Conservation (phyloP, 2,113 vertebrate species). For the Tamias sibiricus region DNA sequence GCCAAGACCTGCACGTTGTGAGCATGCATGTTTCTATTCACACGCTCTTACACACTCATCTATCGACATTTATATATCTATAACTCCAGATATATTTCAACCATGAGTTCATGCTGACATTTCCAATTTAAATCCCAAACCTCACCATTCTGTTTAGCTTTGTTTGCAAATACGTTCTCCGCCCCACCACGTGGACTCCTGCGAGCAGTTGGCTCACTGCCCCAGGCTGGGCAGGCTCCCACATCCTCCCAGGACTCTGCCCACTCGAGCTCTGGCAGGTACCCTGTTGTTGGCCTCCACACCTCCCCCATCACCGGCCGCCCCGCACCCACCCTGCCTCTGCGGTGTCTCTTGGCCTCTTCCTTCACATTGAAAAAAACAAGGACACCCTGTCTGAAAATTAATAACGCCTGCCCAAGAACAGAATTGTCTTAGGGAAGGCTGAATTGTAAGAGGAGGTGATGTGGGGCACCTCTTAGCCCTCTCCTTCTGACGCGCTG, state of each 20-base stretch:
- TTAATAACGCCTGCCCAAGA: neutral
- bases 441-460: neutral
- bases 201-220: neutral
- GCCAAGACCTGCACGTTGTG: neutral
- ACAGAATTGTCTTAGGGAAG: neutral
- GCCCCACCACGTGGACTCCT: neutral
- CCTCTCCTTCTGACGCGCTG: neutral
- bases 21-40: neutral
- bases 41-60: too few relatives aligned
- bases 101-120: neutral
- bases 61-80: neutral
- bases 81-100: neutral
- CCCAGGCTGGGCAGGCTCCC: neutral
- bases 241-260: accelerated
- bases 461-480: neutral
- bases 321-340: neutral
- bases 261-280: too few relatives aligned
- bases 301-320: neutral
- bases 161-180: neutral
- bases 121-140: neutral
- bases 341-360: neutral
- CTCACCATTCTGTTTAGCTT: neutral
- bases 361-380: too few relatives aligned
- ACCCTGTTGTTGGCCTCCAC: accelerated
- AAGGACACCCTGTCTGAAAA: neutral